These are phyloP conservation scores for Tetrax tetrax DNA, from an alignment of 2,113 vertebrate genomes.

Conservation along the genomic window DNA sequence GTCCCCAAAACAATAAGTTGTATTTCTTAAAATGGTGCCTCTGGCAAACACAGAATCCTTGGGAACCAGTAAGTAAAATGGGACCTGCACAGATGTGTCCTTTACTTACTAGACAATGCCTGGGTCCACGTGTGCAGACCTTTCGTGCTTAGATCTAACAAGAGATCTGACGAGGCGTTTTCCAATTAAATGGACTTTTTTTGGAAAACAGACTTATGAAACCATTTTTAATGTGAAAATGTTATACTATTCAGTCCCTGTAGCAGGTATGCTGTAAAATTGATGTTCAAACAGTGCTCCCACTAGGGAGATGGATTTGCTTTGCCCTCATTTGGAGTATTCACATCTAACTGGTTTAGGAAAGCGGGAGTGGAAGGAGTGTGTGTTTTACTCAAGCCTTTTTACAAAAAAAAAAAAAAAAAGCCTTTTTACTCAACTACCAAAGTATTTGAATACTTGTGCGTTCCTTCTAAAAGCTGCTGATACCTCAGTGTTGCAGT, in stretches of 20 bases:
- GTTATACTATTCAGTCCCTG: neutral
- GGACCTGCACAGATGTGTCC: neutral
- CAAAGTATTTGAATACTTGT: neutral
- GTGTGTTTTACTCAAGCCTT: neutral
- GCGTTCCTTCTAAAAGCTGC: neutral
- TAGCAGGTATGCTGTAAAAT: neutral
- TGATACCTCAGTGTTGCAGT: neutral
- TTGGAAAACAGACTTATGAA: neutral
- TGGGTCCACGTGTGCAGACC: neutral
- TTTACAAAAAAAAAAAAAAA: no score
- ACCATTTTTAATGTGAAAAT: neutral
- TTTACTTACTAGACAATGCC: neutral
- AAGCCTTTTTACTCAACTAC: no score
- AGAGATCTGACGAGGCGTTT: neutral
- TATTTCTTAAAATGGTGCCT: neutral
- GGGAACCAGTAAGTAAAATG: neutral
- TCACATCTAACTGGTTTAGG: conserved; percentile 7
- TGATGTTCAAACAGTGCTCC: neutral
- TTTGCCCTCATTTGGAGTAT: neutral
- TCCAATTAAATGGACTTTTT: neutral
- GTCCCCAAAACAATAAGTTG: neutral
- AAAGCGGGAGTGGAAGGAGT: neutral
- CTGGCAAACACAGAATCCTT: neutral
- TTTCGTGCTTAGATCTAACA: neutral
- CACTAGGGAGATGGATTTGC: neutral